phyloP scores from a whole-genome alignment of 2,113 vertebrate species.

The Pachyramphus minor region DNA sequence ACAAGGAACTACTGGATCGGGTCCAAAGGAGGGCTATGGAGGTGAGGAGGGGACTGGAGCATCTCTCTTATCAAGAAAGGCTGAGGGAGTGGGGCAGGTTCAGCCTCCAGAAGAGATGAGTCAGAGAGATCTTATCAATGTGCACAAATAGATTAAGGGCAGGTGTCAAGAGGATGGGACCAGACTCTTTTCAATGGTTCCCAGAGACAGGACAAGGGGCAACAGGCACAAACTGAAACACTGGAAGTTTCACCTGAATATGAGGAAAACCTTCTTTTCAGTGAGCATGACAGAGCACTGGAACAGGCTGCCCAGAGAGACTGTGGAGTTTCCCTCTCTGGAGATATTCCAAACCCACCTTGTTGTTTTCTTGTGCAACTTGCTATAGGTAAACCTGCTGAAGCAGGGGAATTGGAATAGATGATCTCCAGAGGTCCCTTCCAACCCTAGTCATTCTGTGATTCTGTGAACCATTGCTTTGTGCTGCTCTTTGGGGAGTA shows the following conservation, averaged over 20 bases:
- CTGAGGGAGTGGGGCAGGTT: neutral
- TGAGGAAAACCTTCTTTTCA: neutral
- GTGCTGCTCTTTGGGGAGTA: neutral
- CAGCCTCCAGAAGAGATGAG: rapidly evolving
- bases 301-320: neutral
- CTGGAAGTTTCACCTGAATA: neutral
- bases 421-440: neutral
- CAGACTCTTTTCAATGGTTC: neutral
- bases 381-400: neutral
- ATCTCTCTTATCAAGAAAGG: neutral
- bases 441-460: neutral
- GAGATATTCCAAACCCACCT: neutral
- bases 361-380: neutral
- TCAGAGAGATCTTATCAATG: neutral
- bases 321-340: neutral
- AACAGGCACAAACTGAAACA: neutral
- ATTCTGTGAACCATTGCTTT: neutral
- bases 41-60: neutral
- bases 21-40: neutral
- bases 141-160: neutral
- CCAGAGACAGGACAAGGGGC: neutral
- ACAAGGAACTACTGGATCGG: neutral
- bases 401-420: neutral
- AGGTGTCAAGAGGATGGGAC: neutral
- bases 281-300: neutral